phyloP scores from a whole-genome alignment of 1,140 invertebrate genomes.

The Gryllus bimaculatus region DNA sequence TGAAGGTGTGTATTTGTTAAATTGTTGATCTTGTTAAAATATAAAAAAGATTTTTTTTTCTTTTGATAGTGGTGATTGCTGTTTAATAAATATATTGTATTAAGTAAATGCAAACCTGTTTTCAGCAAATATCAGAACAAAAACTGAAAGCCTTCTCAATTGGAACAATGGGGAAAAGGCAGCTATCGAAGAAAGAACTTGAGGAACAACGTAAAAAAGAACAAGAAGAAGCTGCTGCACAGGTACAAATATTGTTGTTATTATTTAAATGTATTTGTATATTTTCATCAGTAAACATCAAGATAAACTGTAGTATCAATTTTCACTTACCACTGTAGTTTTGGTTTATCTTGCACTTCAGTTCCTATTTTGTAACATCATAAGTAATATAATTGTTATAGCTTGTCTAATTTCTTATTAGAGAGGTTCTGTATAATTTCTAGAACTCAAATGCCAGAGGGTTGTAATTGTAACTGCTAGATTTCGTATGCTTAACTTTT shows the following conservation, averaged over 20 bases:
- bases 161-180: constrained; percentile 69
- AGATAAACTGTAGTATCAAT: too few relatives aligned
- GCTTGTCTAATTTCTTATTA: too few relatives aligned
- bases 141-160: constrained; percentile 77
- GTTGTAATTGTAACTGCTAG: too few relatives aligned
- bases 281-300: too few relatives aligned
- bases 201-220: constrained; percentile 83
- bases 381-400: too few relatives aligned
- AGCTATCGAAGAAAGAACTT: constrained; percentile 72
- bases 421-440: too few relatives aligned
- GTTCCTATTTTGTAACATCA: too few relatives aligned
- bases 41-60: background rate
- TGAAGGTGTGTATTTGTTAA: background rate
- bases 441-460: too few relatives aligned
- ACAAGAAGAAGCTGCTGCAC: constrained; percentile 74
- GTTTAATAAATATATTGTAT: background rate
- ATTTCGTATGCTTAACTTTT: too few relatives aligned
- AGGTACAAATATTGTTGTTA: constrained; percentile 38
- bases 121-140: constrained; percentile 57
- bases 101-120: background rate
- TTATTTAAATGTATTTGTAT: too few relatives aligned
- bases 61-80: background rate
- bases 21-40: background rate
- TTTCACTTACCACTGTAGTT: too few relatives aligned
- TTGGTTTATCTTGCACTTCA: too few relatives aligned